Conservation (phyloP, 1,140 invertebrate genomes). For the Myzus persicae region DNA sequence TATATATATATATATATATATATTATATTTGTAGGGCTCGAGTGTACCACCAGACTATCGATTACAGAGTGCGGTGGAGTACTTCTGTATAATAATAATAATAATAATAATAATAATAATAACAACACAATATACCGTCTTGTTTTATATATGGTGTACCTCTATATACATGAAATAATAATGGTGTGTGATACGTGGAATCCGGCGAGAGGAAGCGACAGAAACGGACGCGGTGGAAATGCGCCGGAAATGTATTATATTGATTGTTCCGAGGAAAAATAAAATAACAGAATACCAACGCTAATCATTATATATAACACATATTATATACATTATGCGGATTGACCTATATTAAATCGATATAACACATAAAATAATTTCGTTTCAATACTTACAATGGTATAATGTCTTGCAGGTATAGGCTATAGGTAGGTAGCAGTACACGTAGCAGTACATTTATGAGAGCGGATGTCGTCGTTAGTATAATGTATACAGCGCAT, state of each 20-base stretch:
- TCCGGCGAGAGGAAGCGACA: not conserved
- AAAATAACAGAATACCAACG: too few relatives aligned
- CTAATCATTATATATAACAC: too few relatives aligned
- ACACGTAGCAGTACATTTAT: too few relatives aligned
- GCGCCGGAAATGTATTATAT: not conserved
- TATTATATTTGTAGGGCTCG: not conserved
- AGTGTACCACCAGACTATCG: not conserved
- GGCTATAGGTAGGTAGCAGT: too few relatives aligned
- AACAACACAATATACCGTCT: not conserved
- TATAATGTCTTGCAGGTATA: not conserved
- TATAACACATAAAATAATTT: not conserved
- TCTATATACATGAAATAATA: not conserved
- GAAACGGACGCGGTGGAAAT: not conserved
- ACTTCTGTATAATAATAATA: not conserved
- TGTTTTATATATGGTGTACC: not conserved
- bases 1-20: too few relatives aligned
- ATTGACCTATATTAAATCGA: not conserved
- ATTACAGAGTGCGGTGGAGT: not conserved
- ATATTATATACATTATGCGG: too few relatives aligned
- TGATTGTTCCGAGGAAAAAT: not conserved
- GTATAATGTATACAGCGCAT: not conserved
- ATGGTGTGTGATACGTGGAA: not conserved
- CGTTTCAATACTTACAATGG: not conserved
- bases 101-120: not conserved
- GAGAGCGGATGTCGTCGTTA: not conserved